These are phyloP conservation scores for Lophochroa leadbeateri DNA, from an alignment of 2,113 vertebrate genomes.

Conservation along the genomic window DNA sequence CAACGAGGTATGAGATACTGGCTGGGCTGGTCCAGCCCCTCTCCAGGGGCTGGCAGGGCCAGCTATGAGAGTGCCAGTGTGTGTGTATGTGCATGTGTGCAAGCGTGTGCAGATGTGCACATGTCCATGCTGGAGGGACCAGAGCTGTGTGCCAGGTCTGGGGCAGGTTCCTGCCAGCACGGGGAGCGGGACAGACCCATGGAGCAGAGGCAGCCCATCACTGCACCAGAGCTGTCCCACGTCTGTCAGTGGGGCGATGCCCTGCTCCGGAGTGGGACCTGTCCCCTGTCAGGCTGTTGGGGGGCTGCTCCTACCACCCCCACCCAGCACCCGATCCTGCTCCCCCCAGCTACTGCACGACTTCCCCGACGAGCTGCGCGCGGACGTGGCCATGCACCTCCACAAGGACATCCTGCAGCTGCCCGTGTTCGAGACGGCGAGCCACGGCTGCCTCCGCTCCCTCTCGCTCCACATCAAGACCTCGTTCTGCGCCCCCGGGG, in stretches of 20 bases:
- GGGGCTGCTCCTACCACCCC: fast-evolving
- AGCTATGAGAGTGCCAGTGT: neutral
- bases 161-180: neutral
- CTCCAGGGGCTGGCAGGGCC: no score
- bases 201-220: neutral
- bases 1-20: slow-evolving; percentile 82
- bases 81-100: no score
- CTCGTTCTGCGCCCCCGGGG: slow-evolving; percentile 92
- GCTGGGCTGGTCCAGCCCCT: fast-evolving
- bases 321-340: neutral
- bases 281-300: neutral
- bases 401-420: slow-evolving; percentile 97
- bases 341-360: slow-evolving; percentile 87
- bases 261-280: fast-evolving
- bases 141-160: neutral
- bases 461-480: slow-evolving; percentile 95
- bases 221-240: fast-evolving
- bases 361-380: slow-evolving; percentile 93
- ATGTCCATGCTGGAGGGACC: fast-evolving
- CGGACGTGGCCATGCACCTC: slow-evolving; percentile 94
- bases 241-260: neutral
- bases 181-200: fast-evolving
- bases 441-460: slow-evolving; percentile 91
- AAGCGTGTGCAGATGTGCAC: neutral
- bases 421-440: slow-evolving; percentile 88